Evolutionary conservation across 2,888 invertebrate species (phyloP).

Genomic region (Hetaerina titia): DNA sequence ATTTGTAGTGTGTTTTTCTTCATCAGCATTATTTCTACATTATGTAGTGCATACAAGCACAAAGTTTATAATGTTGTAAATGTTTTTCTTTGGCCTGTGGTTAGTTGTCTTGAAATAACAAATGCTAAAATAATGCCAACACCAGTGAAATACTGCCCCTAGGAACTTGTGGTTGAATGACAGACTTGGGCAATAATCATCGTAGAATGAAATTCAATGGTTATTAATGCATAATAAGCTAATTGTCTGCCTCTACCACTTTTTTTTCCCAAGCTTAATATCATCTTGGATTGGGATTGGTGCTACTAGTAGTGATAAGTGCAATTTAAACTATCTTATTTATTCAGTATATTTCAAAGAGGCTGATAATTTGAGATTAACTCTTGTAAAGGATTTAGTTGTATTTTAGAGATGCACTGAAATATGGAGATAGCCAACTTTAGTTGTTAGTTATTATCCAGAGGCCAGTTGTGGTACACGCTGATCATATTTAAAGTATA

Average conservation of each 20-base stretch:
- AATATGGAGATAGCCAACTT: not conserved
- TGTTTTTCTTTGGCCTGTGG: not conserved
- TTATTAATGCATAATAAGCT: not conserved
- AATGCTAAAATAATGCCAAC: not conserved
- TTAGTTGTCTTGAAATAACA: not conserved
- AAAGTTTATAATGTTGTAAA: not conserved
- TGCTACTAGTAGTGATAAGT: constrained; percentile 56
- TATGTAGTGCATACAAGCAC: not conserved
- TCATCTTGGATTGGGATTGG: constrained; percentile 59
- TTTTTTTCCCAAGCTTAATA: constrained; percentile 45
- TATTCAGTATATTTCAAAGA: not conserved
- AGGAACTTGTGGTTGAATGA: not conserved
- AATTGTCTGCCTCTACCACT: constrained; percentile 52
- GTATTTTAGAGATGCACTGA: not conserved
- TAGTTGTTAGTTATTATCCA: no score
- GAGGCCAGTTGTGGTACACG: no score
- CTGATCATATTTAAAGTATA: no score
- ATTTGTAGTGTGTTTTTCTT: not conserved
- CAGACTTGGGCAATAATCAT: constrained; percentile 35
- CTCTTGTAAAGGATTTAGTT: not conserved
- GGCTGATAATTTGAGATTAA: not conserved
- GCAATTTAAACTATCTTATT: constrained; percentile 2
- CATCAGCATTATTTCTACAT: not conserved
- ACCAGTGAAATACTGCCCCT: not conserved
- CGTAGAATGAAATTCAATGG: not conserved